Percentiles rank a stretch among this genome's conserved stretches.
Evolutionary conservation across 2,113 vertebrate genomes (phyloP).

Genomic region (Seriola dumerili): DNA sequence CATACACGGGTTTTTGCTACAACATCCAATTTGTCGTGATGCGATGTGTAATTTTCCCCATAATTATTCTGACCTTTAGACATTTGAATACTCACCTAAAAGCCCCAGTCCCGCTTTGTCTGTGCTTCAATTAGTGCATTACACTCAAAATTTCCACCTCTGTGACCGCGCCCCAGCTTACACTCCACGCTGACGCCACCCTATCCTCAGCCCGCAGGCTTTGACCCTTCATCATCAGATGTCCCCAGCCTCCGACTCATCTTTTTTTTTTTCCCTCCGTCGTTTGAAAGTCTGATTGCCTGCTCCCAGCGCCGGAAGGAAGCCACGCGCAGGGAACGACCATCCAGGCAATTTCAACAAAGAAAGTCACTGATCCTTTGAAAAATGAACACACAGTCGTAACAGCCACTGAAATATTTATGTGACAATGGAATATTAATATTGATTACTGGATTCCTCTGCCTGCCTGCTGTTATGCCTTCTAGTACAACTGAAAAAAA

Average conservation of each 20-base stretch:
- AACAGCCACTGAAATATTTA: constrained; percentile 74
- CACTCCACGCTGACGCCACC: constrained; percentile 27
- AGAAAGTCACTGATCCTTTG: constrained; percentile 64
- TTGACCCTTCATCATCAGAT: constrained; percentile 45
- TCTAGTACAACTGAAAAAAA: constrained; percentile 22
- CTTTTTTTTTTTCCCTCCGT: constrained; percentile 21
- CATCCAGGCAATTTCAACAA: constrained; percentile 65
- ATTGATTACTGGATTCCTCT: constrained; percentile 70
- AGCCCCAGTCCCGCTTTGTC: neutral
- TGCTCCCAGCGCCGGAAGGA: constrained; percentile 40
- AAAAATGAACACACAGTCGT: constrained; percentile 65
- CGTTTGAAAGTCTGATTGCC: constrained; percentile 65
- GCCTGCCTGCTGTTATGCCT: constrained; percentile 60
- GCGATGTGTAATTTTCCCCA: neutral
- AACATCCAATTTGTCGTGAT: neutral
- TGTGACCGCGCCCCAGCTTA: constrained; percentile 29
- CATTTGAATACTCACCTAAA: neutral
- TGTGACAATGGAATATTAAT: constrained; percentile 75
- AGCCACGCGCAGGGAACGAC: constrained; percentile 28
- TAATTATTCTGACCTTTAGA: constrained; percentile 36
- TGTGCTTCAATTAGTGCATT: constrained; percentile 41
- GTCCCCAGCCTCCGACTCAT: neutral
- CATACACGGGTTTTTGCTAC: neutral
- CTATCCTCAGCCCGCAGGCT: constrained; percentile 41
- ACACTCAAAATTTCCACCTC: constrained; percentile 20